Base-by-base conservation (phyloP, 2,113 vertebrate species). In the Geococcyx californianus region DNA sequence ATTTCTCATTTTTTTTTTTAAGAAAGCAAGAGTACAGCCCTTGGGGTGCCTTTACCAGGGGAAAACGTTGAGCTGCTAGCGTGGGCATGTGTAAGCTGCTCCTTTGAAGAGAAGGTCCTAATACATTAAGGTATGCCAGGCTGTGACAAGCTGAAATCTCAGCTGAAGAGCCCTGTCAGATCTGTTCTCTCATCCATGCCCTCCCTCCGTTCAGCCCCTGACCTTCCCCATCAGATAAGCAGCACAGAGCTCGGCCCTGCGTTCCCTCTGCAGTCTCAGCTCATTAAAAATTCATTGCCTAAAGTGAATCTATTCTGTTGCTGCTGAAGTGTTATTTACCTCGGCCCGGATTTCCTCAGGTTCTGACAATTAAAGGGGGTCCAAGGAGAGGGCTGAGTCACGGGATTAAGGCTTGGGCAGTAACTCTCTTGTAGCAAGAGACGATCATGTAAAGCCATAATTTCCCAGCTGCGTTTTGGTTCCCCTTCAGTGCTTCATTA, bases 161-260 rank as follows among this genome's bases (percentile, higher is more conserved):
- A 90, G 85, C 86, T 94, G 94, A 97, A 97, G 93, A 96, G 97
- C 92, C 90, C 82, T 91, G 93, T 97, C 97, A 95, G 93, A 97
- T 97, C 92, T 95, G 86, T 74, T 94, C 85, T 72, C 93, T 83
- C 92, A 97, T 95, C 96, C 96, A 77, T 68, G 84, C 86, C 92
- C 96, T 92, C 86, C 97, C 97, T 95, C 93, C 82, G 85, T 96
- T 98, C 97, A 93, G 92, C 87, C 90, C 72, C 94, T 93, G 96
- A 97, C 94, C 84, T 94, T 97, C 96, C 97, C 97, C 97, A 97
- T 97, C 97, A 98, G 96, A 98, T 95, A 97, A 98, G 96, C 96
- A 92, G 94, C 87, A 90, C 90, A 26, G 95, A 95, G 92, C 89
- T 77, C 84, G 85, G 92, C 95, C 96, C 96, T 79, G 59, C 40